phyloP scores from a whole-genome alignment of 2,888 invertebrate species.

The Ormyrus rosae region DNA sequence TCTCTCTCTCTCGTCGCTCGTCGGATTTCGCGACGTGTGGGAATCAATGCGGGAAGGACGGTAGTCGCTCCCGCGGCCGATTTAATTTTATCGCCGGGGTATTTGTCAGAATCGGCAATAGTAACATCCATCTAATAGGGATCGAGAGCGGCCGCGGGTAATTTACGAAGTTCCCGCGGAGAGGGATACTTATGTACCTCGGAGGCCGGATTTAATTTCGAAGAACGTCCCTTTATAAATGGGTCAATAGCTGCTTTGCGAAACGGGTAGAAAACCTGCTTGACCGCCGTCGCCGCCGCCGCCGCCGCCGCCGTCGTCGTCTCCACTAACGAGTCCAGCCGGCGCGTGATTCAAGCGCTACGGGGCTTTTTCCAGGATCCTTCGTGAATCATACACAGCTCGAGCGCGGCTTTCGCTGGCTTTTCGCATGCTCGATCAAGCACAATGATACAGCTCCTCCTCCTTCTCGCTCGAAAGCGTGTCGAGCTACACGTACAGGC shows the following conservation, averaged over 20 bases:
- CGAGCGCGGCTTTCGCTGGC: conserved; percentile 57
- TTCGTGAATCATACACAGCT: conserved; percentile 59
- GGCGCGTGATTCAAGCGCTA: conserved; percentile 18
- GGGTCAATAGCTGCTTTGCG: no score
- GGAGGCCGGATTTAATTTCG: no score
- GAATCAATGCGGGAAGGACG: neutral
- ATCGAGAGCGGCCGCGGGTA: neutral
- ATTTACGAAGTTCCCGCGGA: no score
- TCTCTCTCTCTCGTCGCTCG: no score
- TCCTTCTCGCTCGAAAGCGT: conserved; percentile 52
- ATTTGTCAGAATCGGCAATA: conserved; percentile 45
- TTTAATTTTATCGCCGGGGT: conserved; percentile 39
- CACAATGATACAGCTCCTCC: conserved; percentile 63
- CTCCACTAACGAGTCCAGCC: conserved; percentile 30
- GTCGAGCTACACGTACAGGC: conserved; percentile 64
- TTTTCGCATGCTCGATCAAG: conserved; percentile 58
- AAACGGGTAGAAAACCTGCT: no score
- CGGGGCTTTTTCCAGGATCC: conserved; percentile 52
- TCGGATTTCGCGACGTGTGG: neutral
- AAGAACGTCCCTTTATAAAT: no score
- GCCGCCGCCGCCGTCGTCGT: no score
- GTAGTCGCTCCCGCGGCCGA: conserved; percentile 13
- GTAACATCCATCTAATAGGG: conserved; percentile 29
- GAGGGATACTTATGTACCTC: no score
- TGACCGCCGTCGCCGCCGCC: no score